These are phyloP conservation scores for Chloromyia formosa DNA, from an alignment of 2,888 invertebrate species.

Conservation along the genomic window DNA sequence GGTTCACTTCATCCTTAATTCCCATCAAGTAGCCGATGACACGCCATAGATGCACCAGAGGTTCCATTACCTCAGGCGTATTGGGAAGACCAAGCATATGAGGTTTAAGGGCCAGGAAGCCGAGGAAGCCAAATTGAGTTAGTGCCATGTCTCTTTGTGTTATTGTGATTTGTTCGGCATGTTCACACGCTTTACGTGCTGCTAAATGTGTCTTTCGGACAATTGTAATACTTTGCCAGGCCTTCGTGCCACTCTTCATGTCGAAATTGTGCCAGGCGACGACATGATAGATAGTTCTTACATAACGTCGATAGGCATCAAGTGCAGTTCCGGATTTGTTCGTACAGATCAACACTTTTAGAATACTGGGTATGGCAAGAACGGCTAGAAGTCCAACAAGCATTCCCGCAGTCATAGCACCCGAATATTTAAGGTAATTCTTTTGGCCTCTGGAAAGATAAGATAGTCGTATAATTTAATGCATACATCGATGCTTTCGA, in stretches of 20 bases:
- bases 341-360: slow-evolving; percentile 73
- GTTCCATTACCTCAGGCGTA: slow-evolving; percentile 69
- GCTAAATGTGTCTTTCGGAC: slow-evolving; percentile 72
- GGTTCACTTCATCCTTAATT: slow-evolving; percentile 77
- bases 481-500: no score
- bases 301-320: slow-evolving; percentile 76
- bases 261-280: slow-evolving; percentile 78
- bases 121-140: slow-evolving; percentile 84
- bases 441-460: slow-evolving; percentile 70
- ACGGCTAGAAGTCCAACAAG: slow-evolving; percentile 75
- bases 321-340: slow-evolving; percentile 70
- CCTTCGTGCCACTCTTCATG: slow-evolving; percentile 67
- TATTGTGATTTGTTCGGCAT: slow-evolving; percentile 62
- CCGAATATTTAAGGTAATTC: slow-evolving; percentile 74
- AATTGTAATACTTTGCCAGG: slow-evolving; percentile 71
- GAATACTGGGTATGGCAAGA: slow-evolving; percentile 74
- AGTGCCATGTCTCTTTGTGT: slow-evolving; percentile 81
- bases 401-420: slow-evolving; percentile 72
- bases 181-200: slow-evolving; percentile 66
- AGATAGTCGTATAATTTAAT: neutral
- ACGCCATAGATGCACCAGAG: slow-evolving; percentile 81
- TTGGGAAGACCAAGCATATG: slow-evolving; percentile 71
- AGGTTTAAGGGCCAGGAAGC: slow-evolving; percentile 63
- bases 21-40: slow-evolving; percentile 80
- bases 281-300: slow-evolving; percentile 77